Evolutionary conservation across 2,113 vertebrate species (phyloP).

Genomic region (Silurus glanis): DNA sequence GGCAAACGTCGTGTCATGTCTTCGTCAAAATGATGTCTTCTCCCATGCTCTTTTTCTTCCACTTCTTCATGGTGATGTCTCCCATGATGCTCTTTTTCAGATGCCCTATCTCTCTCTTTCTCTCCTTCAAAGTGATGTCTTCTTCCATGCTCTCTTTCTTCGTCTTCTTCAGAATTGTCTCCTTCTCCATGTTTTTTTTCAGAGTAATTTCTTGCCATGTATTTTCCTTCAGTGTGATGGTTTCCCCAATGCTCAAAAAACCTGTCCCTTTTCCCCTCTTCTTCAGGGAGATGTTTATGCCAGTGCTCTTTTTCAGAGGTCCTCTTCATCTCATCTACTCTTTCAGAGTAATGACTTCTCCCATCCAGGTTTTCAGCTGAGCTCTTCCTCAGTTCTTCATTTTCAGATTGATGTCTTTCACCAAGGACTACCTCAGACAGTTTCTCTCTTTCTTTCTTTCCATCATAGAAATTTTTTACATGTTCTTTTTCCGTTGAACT

Average conservation of each 20-base stretch:
- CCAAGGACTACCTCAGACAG: background rate
- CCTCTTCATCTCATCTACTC: background rate
- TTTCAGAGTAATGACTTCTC: background rate
- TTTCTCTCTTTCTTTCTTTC: background rate
- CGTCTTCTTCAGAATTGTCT: background rate
- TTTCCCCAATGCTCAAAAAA: background rate
- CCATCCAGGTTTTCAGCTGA: background rate
- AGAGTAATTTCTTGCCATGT: background rate
- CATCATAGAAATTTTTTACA: background rate
- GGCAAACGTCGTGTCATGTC: background rate
- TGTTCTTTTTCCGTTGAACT: background rate
- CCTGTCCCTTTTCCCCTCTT: background rate
- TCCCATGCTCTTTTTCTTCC: background rate
- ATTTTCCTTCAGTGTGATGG: background rate
- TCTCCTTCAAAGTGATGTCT: background rate
- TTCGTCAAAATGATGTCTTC: background rate
- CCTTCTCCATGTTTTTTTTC: background rate
- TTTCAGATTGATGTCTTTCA: background rate
- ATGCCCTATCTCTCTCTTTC: background rate
- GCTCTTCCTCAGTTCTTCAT: background rate
- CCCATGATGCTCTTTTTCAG: background rate
- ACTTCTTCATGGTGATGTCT: background rate
- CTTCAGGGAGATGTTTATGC: slow-evolving; percentile 14
- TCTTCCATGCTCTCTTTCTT: background rate
- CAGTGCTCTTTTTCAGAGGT: background rate